Percentiles rank a stretch among this genome's conserved stretches.
Conservation (phyloP, 2,888 invertebrate species). For the Cheilosia variabilis region DNA sequence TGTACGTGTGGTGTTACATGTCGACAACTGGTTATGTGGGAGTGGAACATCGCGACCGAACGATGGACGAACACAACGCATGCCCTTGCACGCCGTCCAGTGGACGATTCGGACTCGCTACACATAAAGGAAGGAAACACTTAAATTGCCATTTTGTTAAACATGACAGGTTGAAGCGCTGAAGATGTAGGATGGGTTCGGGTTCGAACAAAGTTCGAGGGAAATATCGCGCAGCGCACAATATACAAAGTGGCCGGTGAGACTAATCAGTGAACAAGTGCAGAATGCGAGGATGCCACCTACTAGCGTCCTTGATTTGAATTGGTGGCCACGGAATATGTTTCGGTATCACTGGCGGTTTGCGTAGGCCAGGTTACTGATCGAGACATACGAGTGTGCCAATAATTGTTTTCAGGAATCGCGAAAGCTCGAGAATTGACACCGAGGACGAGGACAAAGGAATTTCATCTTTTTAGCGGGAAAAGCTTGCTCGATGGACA, state of each 20-base stretch:
- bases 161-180: conserved; percentile 74
- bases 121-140: conserved; percentile 54
- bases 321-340: conserved; percentile 26
- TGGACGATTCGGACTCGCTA: conserved; percentile 39
- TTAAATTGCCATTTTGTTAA: conserved; percentile 75
- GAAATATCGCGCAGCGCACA: background rate
- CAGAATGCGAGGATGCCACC: conserved; percentile 26
- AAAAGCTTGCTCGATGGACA: too few relatives aligned
- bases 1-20: conserved; percentile 73
- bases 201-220: conserved; percentile 37
- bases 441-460: too few relatives aligned
- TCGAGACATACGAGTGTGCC: too few relatives aligned
- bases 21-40: conserved; percentile 75
- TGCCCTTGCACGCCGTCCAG: conserved; percentile 10
- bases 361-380: too few relatives aligned
- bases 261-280: conserved; percentile 65
- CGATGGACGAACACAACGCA: conserved; percentile 27
- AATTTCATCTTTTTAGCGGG: too few relatives aligned
- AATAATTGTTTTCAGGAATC: too few relatives aligned
- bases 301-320: conserved; percentile 45
- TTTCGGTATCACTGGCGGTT: background rate
- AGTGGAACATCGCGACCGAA: conserved; percentile 58
- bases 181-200: conserved; percentile 71
- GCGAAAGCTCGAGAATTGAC: too few relatives aligned
- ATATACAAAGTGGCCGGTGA: conserved; percentile 20